Conservation (phyloP, 2,797 vertebrate species). For the Pangasius djambal region DNA sequence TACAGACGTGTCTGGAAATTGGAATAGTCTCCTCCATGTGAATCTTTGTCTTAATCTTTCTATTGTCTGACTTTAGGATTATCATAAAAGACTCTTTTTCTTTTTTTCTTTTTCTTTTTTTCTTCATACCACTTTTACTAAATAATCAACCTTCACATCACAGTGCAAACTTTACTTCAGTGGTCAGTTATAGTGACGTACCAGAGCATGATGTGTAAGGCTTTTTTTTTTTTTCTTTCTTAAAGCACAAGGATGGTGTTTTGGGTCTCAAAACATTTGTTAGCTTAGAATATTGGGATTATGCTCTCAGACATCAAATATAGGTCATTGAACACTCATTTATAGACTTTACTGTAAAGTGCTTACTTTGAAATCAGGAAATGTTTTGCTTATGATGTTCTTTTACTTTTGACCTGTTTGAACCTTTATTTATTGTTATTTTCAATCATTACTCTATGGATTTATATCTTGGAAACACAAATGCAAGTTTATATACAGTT, state of each 20-base stretch:
- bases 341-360: background rate
- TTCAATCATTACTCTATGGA: background rate
- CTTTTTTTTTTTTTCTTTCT: background rate
- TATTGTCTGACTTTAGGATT: background rate
- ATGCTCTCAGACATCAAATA: background rate
- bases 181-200: background rate
- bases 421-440: constrained; percentile 31
- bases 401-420: background rate
- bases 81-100: background rate
- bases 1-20: background rate
- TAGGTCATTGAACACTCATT: background rate
- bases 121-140: background rate
- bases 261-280: background rate
- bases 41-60: constrained; percentile 1
- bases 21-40: background rate
- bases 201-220: background rate
- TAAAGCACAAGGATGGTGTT: background rate
- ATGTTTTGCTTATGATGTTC: background rate
- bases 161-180: background rate
- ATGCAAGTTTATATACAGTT: background rate
- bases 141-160: background rate
- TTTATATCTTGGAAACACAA: background rate
- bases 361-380: background rate
- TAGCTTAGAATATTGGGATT: background rate
- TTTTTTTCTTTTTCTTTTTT: background rate